Base-by-base conservation (phyloP, 2,797 vertebrate genomes). In the Chloroceryle amazona region DNA sequence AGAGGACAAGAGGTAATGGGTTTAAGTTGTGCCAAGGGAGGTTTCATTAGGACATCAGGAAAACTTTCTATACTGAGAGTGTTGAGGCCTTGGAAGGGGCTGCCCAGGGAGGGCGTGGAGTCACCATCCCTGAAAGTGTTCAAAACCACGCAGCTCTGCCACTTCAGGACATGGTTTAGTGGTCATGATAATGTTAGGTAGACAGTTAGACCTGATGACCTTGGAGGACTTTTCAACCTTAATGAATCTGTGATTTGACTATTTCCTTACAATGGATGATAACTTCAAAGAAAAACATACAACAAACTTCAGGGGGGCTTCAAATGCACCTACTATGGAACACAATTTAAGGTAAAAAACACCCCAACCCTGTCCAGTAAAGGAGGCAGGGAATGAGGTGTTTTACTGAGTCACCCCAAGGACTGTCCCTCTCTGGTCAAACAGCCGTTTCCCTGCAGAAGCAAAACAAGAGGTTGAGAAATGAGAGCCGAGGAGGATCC, bases 401-500 rank as follows among this genome's bases (percentile, higher is more conserved):
- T 6, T 47, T 79, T 66, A 13, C 37, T 42, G 22, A 4, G 23
- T 42, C 52, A 68, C 10, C 22, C 14, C 1, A 1, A 85, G 20
- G 31, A 89, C n/a, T 2, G 6, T 15, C 68, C 33, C 17, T 42
- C 6, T 8, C 9, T 3, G 6, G 16, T 51, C 39, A 21, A 57
- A 46, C 20, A 57, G 47, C 14, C 68, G 7, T 5, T 25, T 62
- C 44, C 63, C 18, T 35, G 33, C 17, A 87, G 60, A 75, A 80
- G n/a, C 5, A 28, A 61, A 67, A n/a, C 0, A 0, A 0, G 35
- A 89, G 23, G 9, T 28, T 2, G 2, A 81, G 51, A 68, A 20
- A 5, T 22, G 25, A 55, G 21, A 54, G 17, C 4, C 5, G 49
- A 82, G 31, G 33, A 73, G 35, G 11, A 63, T 19, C 29, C 60